phyloP scores from a whole-genome alignment of 2,888 invertebrate genomes.

The Eupithecia subumbrata region DNA sequence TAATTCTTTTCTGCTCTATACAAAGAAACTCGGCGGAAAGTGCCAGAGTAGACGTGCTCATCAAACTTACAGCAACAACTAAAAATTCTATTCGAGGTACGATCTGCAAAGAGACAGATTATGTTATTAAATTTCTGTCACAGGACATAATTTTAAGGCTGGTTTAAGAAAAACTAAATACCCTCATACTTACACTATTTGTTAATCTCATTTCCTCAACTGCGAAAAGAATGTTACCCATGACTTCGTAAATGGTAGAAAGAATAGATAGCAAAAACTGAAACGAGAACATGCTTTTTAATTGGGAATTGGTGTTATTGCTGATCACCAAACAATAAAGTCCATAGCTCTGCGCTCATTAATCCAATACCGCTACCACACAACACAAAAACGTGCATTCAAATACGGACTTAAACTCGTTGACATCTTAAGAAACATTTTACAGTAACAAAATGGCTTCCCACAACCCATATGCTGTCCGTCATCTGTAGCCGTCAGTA shows the following conservation, averaged over 20 bases:
- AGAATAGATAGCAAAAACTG: neutral
- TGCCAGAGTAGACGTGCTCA: neutral
- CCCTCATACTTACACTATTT: neutral
- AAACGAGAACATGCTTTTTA: neutral
- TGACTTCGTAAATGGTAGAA: neutral
- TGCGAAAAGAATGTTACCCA: neutral
- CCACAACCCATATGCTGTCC: no score
- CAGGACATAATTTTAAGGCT: neutral
- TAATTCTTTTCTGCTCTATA: neutral
- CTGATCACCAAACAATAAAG: neutral
- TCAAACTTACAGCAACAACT: neutral
- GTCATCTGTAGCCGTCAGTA: no score
- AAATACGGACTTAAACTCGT: no score
- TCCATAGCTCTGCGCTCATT: neutral
- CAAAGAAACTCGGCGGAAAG: neutral
- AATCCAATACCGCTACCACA: no score
- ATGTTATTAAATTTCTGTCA: neutral
- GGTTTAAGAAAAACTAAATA: neutral
- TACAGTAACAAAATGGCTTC: no score
- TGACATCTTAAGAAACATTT: no score
- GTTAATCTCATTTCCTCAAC: neutral
- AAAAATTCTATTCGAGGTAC: neutral
- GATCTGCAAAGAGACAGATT: neutral
- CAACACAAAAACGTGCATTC: no score
- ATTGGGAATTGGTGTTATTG: neutral